phyloP scores from a whole-genome alignment of 1,140 invertebrate genomes.

The Drosophila ercepeae region DNA sequence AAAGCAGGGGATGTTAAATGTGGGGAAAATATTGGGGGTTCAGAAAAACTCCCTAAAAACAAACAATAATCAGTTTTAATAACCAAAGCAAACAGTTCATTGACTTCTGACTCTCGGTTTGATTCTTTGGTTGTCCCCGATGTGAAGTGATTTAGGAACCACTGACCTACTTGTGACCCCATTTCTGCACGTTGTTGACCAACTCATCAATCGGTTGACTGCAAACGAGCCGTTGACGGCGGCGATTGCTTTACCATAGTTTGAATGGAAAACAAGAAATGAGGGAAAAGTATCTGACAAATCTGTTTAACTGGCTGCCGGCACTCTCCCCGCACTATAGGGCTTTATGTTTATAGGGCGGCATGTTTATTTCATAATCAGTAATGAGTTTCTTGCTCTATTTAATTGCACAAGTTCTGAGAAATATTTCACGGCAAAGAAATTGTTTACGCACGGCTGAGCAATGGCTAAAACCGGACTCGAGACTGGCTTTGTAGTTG shows the following conservation, averaged over 20 bases:
- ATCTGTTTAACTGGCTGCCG: constrained; percentile 43
- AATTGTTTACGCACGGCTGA: constrained; percentile 40
- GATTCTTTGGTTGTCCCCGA: constrained; percentile 32
- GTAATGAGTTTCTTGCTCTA: constrained; percentile 78
- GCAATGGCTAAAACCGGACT: constrained; percentile 28
- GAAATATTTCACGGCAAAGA: constrained; percentile 53
- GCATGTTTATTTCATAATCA: constrained; percentile 68
- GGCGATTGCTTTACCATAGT: constrained; percentile 26
- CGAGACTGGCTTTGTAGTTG: constrained; percentile 17
- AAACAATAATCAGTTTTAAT: not conserved
- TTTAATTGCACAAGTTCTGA: constrained; percentile 59
- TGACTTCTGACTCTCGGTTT: constrained; percentile 20
- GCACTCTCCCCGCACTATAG: not conserved
- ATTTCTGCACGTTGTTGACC: constrained; percentile 23
- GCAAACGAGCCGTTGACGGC: constrained; percentile 27
- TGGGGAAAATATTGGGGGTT: not conserved
- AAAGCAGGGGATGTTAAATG: not conserved
- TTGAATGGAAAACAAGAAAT: constrained; percentile 9
- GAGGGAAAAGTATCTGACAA: constrained; percentile 28
- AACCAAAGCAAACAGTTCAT: constrained; percentile 9
- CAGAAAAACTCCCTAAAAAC: too few species aligned
- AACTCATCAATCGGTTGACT: constrained; percentile 39
- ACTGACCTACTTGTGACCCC: constrained; percentile 14
- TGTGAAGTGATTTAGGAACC: constrained; percentile 54
- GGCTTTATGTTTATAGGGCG: too few species aligned